phyloP scores from a whole-genome alignment of 2,888 invertebrate species.

The Agrochola circellaris region DNA sequence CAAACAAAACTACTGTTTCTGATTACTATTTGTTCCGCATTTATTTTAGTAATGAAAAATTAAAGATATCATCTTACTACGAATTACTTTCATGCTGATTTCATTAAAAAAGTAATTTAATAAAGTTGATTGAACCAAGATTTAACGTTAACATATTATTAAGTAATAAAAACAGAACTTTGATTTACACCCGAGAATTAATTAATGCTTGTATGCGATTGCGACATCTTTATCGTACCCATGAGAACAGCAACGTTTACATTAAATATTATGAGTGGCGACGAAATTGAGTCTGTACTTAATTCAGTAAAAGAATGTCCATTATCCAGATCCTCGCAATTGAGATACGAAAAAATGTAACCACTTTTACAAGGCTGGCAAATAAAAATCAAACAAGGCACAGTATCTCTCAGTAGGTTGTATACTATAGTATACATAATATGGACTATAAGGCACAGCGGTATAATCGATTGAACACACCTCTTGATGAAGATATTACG shows the following conservation, averaged over 20 bases:
- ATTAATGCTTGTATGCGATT: conserved; percentile 59
- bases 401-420: conserved; percentile 54
- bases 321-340: conserved; percentile 38
- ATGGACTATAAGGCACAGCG: conserved; percentile 73
- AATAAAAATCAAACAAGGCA: conserved; percentile 63
- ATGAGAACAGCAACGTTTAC: conserved; percentile 47
- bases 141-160: conserved; percentile 65
- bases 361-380: conserved; percentile 47
- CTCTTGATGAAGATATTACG: conserved; percentile 89
- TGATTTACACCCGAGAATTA: conserved; percentile 65
- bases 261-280: conserved; percentile 41
- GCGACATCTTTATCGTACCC: conserved; percentile 63
- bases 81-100: conserved; percentile 63
- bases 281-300: conserved; percentile 35
- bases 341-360: conserved; percentile 54
- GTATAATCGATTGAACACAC: conserved; percentile 88
- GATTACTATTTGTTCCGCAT: conserved; percentile 63
- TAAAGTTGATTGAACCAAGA: conserved; percentile 66
- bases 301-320: conserved; percentile 40
- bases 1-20: conserved; percentile 67
- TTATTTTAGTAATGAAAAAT: conserved; percentile 64
- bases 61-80: conserved; percentile 62
- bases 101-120: conserved; percentile 70
- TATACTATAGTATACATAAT: conserved; percentile 64
- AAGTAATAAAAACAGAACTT: conserved; percentile 63